These are phyloP conservation scores for Dynastes grantii DNA, from an alignment of 2,888 invertebrate species.

Conservation along the genomic window DNA sequence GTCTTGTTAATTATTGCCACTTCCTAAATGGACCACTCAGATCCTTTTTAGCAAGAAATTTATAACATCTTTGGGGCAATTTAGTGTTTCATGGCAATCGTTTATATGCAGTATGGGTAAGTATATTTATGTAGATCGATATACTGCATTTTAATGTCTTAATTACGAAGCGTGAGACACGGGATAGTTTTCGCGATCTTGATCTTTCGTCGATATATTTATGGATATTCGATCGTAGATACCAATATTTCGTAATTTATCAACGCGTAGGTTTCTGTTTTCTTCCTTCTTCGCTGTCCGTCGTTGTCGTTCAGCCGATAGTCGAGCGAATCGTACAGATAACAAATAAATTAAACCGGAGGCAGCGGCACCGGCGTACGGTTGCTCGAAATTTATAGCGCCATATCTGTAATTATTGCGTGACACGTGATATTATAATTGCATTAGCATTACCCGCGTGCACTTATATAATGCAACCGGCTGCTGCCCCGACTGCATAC, in stretches of 20 bases:
- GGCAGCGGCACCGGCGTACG: not conserved
- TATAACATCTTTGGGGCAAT: too few relatives aligned
- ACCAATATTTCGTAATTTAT: not conserved
- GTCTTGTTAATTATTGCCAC: too few relatives aligned
- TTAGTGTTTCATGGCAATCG: too few relatives aligned
- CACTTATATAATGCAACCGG: conserved; percentile 43
- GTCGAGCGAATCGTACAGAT: conserved; percentile 3
- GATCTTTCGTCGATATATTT: not conserved
- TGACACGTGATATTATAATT: conserved; percentile 48
- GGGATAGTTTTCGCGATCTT: not conserved
- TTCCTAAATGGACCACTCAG: too few relatives aligned
- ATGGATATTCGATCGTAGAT: not conserved
- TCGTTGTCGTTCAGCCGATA: not conserved
- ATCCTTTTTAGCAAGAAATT: too few relatives aligned
- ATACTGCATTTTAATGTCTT: conserved; percentile 8
- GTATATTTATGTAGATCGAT: too few relatives aligned
- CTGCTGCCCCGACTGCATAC: conserved; percentile 12
- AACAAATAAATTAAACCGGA: conserved; percentile 43
- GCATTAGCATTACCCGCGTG: conserved; percentile 44
- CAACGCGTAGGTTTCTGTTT: not conserved
- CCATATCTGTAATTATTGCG: conserved; percentile 49
- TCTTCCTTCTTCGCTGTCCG: not conserved
- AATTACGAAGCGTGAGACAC: not conserved
- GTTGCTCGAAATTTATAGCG: conserved; percentile 41
- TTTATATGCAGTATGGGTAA: too few relatives aligned